phyloP scores from a whole-genome alignment of 2,888 invertebrate species.

The Idaea aversata region DNA sequence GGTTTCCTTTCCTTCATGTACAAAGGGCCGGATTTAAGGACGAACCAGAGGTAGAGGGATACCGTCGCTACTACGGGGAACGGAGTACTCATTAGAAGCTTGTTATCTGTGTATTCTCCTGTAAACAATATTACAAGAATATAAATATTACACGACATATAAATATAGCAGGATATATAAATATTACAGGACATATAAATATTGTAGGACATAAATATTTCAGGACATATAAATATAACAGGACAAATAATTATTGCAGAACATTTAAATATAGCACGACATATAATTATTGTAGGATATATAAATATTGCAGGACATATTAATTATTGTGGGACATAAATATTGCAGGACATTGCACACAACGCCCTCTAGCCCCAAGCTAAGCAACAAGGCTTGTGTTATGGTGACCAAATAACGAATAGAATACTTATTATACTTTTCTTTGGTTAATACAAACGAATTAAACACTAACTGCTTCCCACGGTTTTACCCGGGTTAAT shows the following conservation, averaged over 20 bases:
- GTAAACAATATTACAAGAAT: constrained; percentile 18
- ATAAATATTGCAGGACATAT: background rate
- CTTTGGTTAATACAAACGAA: too few relatives aligned
- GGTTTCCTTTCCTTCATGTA: constrained; percentile 84
- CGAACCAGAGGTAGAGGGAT: constrained; percentile 82
- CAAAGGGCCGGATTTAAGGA: constrained; percentile 83
- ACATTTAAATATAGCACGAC: background rate
- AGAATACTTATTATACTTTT: too few relatives aligned
- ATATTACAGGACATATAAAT: background rate
- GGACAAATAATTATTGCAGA: too few relatives aligned
- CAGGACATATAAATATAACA: too few relatives aligned
- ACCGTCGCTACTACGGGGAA: constrained; percentile 78
- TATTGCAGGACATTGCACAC: background rate
- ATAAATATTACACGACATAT: background rate
- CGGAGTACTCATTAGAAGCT: constrained; percentile 84
- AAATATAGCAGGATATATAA: background rate
- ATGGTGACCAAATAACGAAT: too few relatives aligned
- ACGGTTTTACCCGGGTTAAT: background rate
- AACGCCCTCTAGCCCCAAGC: too few relatives aligned
- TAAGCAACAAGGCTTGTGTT: too few relatives aligned
- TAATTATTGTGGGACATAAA: background rate
- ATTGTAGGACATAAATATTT: background rate
- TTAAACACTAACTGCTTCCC: background rate
- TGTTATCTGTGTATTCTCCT: constrained; percentile 55
- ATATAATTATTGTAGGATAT: background rate